phyloP scores from a whole-genome alignment of 2,888 invertebrate species.

The Neelides folsomi region DNA sequence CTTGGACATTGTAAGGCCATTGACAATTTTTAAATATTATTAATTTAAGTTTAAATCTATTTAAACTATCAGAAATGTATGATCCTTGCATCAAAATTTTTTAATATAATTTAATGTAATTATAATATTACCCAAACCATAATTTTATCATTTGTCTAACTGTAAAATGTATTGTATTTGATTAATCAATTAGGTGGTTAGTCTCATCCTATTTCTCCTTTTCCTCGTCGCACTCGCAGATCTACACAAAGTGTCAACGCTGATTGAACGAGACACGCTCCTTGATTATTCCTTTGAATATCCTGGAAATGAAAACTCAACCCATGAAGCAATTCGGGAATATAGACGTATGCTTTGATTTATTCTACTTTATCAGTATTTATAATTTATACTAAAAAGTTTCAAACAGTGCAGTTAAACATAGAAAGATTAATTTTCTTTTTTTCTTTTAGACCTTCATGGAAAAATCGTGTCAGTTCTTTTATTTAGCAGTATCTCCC shows the following conservation, averaged over 20 bases:
- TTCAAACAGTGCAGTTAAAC: too few species aligned
- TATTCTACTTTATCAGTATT: background rate
- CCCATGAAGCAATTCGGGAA: too few species aligned
- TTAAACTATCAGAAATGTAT: too few species aligned
- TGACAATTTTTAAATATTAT: background rate
- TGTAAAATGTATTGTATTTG: background rate
- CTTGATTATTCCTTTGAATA: background rate
- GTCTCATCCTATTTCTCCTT: slow-evolving; percentile 26
- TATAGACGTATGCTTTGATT: background rate
- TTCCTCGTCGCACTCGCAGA: slow-evolving; percentile 29
- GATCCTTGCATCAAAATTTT: too few species aligned
- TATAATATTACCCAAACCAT: background rate
- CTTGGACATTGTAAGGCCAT: slow-evolving; percentile 28
- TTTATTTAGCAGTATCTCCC: slow-evolving; percentile 22
- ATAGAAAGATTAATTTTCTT: background rate
- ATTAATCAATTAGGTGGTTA: slow-evolving; percentile 20
- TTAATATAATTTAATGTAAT: too few species aligned
- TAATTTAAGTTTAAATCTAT: background rate
- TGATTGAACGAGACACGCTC: slow-evolving; percentile 17
- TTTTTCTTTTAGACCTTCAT: slow-evolving; percentile 17
- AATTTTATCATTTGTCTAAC: background rate
- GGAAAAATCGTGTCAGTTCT: slow-evolving; percentile 25
- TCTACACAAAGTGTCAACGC: slow-evolving; percentile 26
- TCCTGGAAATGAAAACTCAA: too few species aligned
- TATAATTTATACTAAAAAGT: too few species aligned